Conservation (phyloP, 2,888 invertebrate species). For the Pollenia angustigena region DNA sequence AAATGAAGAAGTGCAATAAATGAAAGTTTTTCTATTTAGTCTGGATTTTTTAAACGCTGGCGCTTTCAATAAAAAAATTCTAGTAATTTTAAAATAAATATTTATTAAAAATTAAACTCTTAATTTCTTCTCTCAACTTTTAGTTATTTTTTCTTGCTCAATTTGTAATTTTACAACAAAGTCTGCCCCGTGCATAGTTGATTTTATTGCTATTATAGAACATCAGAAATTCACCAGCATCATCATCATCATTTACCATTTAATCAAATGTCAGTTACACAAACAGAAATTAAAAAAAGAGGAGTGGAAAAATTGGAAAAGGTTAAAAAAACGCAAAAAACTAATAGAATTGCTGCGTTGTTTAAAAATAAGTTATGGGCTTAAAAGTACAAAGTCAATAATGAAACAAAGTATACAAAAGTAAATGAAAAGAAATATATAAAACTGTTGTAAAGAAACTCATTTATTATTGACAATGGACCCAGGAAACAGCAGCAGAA, state of each 20-base stretch:
- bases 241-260: constrained; percentile 49
- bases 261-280: constrained; percentile 47
- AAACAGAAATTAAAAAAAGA: background rate
- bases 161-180: constrained; percentile 5
- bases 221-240: background rate
- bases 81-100: background rate
- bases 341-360: constrained; percentile 14
- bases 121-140: background rate
- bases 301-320: background rate
- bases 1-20: too few relatives aligned
- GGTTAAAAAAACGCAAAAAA: background rate
- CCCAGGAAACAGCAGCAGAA: background rate
- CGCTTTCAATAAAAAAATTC: background rate
- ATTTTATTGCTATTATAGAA: background rate
- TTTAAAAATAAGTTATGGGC: constrained; percentile 21
- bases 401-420: background rate
- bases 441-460: constrained; percentile 36
- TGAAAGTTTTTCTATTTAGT: too few relatives aligned
- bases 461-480: constrained; percentile 55
- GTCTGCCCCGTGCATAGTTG: background rate
- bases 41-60: too few relatives aligned
- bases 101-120: background rate
- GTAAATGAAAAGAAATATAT: too few relatives aligned
- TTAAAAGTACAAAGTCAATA: constrained; percentile 19
- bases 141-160: background rate